Base-by-base conservation (phyloP, 92 coral and sea anemone species). In the Umimayanthus kanabou region DNA sequence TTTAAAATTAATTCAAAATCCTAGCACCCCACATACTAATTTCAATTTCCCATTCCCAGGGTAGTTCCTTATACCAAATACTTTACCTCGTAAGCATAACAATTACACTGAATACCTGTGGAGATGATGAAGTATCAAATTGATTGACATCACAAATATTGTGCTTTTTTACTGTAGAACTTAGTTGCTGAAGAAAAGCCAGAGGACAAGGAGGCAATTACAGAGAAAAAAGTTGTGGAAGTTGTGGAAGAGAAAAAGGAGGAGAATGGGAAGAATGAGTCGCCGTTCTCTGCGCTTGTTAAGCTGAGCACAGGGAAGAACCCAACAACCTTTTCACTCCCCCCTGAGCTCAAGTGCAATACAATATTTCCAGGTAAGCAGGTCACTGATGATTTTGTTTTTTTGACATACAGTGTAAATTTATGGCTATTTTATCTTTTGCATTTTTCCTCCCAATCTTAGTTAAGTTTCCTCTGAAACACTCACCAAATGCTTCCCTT, bases 271-370 rank as follows among this genome's bases (percentile, higher is more conserved):
- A 97, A 95, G 81, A 93, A 93, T 70, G 94, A 95, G 49, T 95
- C 95, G 0, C 94, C 95, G 20, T 97, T 97, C 83, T 92, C 98
- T 23, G 90, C 99, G 1, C 95, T 97, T 16, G 99, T 97, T 6
- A 97, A 97, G 85, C 94, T 97, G 97, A 97, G 96, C 66, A 85
- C 98, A 33, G 98, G 99, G 71, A 95, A 93, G 87, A 97, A 97
- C 74, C 99, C 99, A 8, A 93, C 99, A 22, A 97, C 99, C 2
- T 97, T 97, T 64, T 82, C 95, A 2, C 94, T 97, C 40, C 99
- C 99, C 33, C 99, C 99, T 5, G 99, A 97, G 72, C 91, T 97
- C 57, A 91, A 88, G 78, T 97, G 99, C 88, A 93, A 95, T 30
- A 97, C 99, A 64, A 85, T 89, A 42, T 97, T 97, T 84, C 99